Percentiles rank a stretch among this genome's conserved stretches.
Evolutionary conservation across 2,113 vertebrate species (phyloP).

Genomic region (Panthera uncia): DNA sequence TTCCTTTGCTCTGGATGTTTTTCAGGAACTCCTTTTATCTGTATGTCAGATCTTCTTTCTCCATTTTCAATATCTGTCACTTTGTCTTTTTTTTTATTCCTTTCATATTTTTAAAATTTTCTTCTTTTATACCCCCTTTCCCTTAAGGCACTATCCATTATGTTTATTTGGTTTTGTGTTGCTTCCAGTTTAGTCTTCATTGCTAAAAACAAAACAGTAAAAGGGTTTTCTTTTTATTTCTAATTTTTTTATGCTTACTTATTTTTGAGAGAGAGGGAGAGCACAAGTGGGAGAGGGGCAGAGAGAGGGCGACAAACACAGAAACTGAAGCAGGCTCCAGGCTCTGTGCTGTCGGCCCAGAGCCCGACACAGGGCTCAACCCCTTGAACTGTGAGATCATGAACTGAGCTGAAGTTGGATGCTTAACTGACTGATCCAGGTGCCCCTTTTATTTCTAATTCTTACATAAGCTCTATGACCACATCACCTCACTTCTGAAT

Average conservation of each 20-base stretch:
- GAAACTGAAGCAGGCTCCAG: too few species aligned
- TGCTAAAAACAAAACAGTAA: not conserved
- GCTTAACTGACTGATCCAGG: too few species aligned
- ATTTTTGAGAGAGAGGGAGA: too few species aligned
- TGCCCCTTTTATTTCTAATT: not conserved
- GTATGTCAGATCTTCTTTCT: not conserved
- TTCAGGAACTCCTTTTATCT: not conserved
- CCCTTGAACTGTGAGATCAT: too few species aligned
- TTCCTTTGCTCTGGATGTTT: not conserved
- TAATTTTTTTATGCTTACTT: not conserved
- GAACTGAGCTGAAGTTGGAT: too few species aligned
- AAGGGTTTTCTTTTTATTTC: not conserved
- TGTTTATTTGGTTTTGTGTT: not conserved
- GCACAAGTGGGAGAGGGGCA: too few species aligned
- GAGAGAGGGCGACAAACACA: too few species aligned
- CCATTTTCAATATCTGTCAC: not conserved
- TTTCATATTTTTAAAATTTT: not conserved
- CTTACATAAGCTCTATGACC: not conserved
- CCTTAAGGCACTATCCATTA: not conserved
- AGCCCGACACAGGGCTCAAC: too few species aligned
- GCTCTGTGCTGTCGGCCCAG: too few species aligned
- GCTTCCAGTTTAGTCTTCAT: not conserved
- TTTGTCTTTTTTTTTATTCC: not conserved
- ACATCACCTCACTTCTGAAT: not conserved
- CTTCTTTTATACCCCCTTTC: not conserved